Base-by-base conservation (phyloP, 2,113 vertebrate species). In the Micronycteris hirsuta region DNA sequence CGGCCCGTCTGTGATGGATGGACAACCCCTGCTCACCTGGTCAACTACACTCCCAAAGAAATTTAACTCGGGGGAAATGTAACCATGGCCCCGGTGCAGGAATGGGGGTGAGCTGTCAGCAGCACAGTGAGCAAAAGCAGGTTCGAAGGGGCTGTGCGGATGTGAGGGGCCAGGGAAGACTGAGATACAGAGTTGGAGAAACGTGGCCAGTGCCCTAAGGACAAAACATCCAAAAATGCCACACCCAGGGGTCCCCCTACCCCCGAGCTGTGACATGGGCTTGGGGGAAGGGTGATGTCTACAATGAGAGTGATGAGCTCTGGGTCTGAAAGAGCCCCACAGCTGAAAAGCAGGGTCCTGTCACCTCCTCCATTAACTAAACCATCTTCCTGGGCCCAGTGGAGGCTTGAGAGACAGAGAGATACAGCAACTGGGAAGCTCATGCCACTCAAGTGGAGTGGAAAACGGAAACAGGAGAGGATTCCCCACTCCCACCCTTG, bases 231-330 rank as follows among this genome's bases (percentile, higher is more conserved):
- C 3, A 36, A 45, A 84, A 63, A 33, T 26, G 24, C 31, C 28
- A 17, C n/a, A 4, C 1, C 0, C 13, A 5, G 70, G 8, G n/a
- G 17, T 43, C 38, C 61, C 47, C 52, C 16, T 2, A 1, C 19
- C 33, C 17, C 4, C 2, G 26, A 19, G 38, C 83, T 22, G 47
- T 31, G 22, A 19, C 71, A 5, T 1, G 0, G 49, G 17, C 5
- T 8, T 28, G 31, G 91, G 12, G 36, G 67, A 22, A 38, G 41
- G 36, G 33, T 78, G 17, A 1, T 11, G 5, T 63, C 61, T n/a
- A 38, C 24, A 36, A 31, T 11, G 31, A 58, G 17, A 8, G 0
- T 56, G 36, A 24, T 2, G 36, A 6, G 28, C 1, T 14, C n/a
- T 73, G 0, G 19, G 45, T 26, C 36, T 91, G 20, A 58, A 81